A percentile compares a stretch with the other conserved stretches of the same genome.
phyloP scores from a whole-genome alignment of 2,113 vertebrate species.

The Pardalotus punctatus region DNA sequence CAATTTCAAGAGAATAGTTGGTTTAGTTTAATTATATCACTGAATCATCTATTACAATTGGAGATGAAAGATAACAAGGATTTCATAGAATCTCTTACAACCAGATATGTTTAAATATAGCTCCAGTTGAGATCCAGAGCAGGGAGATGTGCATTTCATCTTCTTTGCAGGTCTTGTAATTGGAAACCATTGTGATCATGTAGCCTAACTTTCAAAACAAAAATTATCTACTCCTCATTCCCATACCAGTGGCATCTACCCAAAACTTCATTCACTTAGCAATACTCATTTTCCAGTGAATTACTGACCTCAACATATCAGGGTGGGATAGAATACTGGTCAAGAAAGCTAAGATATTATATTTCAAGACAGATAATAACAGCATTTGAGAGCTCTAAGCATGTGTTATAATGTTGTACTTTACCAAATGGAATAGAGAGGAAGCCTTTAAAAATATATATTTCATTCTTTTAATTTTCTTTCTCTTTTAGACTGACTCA shows the following conservation, averaged over 20 bases:
- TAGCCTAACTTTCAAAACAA: background rate
- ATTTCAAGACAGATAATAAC: background rate
- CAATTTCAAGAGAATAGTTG: accelerated
- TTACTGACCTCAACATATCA: background rate
- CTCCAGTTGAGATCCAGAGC: background rate
- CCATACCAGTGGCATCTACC: background rate
- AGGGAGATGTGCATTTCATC: background rate
- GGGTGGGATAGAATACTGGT: background rate
- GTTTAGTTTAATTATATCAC: background rate
- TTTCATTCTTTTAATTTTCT: background rate
- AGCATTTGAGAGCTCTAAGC: background rate
- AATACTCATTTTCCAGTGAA: background rate
- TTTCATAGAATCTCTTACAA: background rate
- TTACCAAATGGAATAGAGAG: background rate
- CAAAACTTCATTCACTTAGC: background rate
- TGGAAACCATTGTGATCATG: background rate
- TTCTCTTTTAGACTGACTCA: background rate
- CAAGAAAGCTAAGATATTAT: background rate
- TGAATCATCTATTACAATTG: background rate
- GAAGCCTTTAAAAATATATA: background rate
- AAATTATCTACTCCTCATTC: background rate
- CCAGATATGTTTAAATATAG: background rate
- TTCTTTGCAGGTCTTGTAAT: background rate
- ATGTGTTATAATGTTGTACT: background rate
- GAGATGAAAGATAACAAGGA: background rate